These are phyloP conservation scores for Sebastes reedi DNA, from an alignment of 2,797 vertebrate genomes.

Conservation along the genomic window DNA sequence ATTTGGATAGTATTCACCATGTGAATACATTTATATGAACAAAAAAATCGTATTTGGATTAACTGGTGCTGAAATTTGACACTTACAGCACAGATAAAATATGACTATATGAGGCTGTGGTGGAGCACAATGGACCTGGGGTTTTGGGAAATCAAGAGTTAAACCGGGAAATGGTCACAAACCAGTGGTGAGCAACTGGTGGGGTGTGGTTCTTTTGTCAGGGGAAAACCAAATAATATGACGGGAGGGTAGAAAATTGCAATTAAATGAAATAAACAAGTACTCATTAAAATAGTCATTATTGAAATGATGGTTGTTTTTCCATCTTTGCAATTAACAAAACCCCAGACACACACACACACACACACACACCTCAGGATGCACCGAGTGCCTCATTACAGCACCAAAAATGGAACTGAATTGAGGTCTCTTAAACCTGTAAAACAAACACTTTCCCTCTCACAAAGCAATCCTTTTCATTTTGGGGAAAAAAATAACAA, in stretches of 20 bases:
- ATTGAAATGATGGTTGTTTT: background rate
- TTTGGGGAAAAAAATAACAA: conserved; percentile 7
- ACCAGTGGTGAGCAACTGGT: conserved; percentile 43
- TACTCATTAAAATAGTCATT: background rate
- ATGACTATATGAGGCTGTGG: background rate
- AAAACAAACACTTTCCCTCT: conserved; percentile 16
- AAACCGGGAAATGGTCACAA: conserved; percentile 42
- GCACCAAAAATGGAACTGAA: background rate
- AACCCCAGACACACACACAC: background rate
- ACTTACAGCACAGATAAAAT: background rate
- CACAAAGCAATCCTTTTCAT: conserved; percentile 19
- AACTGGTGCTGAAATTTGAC: background rate
- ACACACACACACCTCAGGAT: background rate
- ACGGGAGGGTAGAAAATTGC: background rate
- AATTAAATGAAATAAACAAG: background rate
- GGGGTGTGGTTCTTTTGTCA: conserved; percentile 61
- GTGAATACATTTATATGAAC: background rate
- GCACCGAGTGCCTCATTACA: background rate
- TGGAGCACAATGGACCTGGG: background rate
- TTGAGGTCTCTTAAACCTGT: background rate
- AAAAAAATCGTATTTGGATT: background rate
- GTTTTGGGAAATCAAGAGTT: conserved; percentile 27
- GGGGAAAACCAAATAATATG: conserved; percentile 7
- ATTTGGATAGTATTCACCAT: background rate
- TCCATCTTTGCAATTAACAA: background rate